These are phyloP conservation scores for Ia io DNA, from an alignment of 2,113 vertebrate species.

Conservation along the genomic window DNA sequence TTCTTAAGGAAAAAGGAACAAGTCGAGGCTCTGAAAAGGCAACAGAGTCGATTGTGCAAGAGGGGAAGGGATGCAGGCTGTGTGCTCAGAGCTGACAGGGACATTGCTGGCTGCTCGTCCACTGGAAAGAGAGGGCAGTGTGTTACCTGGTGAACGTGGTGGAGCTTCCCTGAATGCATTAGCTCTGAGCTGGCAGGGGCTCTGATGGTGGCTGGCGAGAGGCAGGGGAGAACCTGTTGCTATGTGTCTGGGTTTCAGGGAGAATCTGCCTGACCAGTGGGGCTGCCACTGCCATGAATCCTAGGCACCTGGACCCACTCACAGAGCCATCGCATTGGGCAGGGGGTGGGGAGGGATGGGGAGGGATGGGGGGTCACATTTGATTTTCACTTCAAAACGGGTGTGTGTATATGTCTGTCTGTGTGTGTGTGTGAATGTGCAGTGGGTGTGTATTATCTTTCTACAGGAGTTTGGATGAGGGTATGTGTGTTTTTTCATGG, in stretches of 20 bases:
- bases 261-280: background rate
- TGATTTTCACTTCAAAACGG: background rate
- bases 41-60: background rate
- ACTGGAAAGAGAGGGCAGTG: background rate
- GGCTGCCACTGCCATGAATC: background rate
- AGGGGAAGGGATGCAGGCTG: background rate
- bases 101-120: background rate
- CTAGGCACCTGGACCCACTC: background rate
- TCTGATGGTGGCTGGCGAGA: background rate
- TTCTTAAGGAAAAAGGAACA: background rate
- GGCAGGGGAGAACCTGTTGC: background rate
- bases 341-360: background rate
- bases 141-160: background rate
- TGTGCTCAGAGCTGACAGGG: background rate
- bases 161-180: background rate
- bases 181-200: background rate
- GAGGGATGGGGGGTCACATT: background rate
- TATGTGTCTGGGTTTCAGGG: background rate
- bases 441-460: background rate
- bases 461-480: background rate
- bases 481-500: background rate
- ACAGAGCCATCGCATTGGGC: no score
- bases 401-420: background rate
- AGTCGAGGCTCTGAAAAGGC: background rate
- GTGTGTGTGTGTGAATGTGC: background rate